Conservation (phyloP, 2,888 invertebrate species). For the Cephus rjabovi region DNA sequence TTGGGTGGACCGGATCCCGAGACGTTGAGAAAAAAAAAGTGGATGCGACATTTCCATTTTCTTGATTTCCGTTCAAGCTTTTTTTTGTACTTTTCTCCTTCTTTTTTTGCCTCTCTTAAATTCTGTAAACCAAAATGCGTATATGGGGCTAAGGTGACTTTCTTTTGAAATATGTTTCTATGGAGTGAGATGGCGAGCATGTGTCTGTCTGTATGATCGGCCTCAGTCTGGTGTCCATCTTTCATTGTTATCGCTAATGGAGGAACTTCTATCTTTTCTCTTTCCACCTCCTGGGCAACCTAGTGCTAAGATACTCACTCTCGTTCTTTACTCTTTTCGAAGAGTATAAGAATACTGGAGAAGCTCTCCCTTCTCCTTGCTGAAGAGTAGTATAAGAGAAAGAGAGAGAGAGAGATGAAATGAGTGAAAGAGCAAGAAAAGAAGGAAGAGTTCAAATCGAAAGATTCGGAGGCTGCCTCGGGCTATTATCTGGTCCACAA, state of each 20-base stretch:
- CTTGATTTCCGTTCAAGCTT: neutral
- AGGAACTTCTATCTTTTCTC: slow-evolving; percentile 54
- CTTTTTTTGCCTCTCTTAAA: neutral
- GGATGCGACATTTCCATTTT: neutral
- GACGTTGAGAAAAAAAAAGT: neutral
- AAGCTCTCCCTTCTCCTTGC: neutral
- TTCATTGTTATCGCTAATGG: slow-evolving; percentile 64
- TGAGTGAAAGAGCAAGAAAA: slow-evolving; percentile 33
- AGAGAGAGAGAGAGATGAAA: slow-evolving; percentile 18
- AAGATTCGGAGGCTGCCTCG: slow-evolving; percentile 36
- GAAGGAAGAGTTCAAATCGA: slow-evolving; percentile 44
- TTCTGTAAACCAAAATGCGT: neutral
- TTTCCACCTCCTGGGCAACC: neutral
- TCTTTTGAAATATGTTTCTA: neutral
- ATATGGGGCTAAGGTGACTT: neutral
- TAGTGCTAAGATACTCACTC: slow-evolving; percentile 11
- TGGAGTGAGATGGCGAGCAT: neutral
- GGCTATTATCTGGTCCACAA: slow-evolving; percentile 50
- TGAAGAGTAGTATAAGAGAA: neutral
- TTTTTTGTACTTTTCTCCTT: neutral
- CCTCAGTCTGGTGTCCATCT: slow-evolving; percentile 51
- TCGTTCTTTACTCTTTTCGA: neutral
- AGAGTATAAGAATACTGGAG: neutral
- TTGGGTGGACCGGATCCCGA: neutral
- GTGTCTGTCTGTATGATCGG: slow-evolving; percentile 41